phyloP scores from a whole-genome alignment of 2,113 vertebrate species.

The Amphilophus citrinellus region DNA sequence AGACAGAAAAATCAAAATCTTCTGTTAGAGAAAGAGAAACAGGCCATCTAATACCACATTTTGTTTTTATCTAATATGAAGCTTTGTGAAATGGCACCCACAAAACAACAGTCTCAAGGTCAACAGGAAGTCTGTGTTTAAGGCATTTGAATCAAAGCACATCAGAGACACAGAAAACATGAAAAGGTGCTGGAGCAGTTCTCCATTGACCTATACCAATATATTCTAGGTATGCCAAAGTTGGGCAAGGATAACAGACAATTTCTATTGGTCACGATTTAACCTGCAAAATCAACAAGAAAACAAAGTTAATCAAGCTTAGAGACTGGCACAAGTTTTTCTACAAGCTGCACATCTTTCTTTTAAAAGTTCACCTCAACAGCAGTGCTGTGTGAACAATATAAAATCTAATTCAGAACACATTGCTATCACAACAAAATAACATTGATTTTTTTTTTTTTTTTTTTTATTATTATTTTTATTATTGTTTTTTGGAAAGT shows the following conservation, averaged over 20 bases:
- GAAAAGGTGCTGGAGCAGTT: not conserved
- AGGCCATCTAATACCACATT: not conserved
- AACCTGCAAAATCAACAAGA: not conserved
- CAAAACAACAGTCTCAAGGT: not conserved
- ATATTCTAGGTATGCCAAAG: not conserved
- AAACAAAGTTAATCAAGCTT: not conserved
- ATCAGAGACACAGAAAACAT: not conserved
- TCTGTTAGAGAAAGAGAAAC: not conserved
- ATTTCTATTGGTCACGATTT: not conserved
- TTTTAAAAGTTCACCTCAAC: not conserved
- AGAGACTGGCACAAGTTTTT: not conserved
- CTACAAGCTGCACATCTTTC: not conserved
- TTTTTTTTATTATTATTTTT: not conserved
- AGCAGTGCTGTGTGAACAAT: constrained; percentile 11
- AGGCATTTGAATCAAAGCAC: not conserved
- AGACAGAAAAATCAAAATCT: not conserved
- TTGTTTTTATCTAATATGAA: no score
- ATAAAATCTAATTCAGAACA: constrained; percentile 4
- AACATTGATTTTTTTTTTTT: constrained; percentile 18
- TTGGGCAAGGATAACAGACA: not conserved
- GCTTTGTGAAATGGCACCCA: not conserved
- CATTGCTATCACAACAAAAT: not conserved
- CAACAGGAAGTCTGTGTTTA: not conserved
- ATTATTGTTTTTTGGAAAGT: not conserved
- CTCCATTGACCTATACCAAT: not conserved